Evolutionary conservation across 2,888 invertebrate species (phyloP), one percentile per base, ranked within the genome.

Genomic region (Augochlorella aurata): DNA sequence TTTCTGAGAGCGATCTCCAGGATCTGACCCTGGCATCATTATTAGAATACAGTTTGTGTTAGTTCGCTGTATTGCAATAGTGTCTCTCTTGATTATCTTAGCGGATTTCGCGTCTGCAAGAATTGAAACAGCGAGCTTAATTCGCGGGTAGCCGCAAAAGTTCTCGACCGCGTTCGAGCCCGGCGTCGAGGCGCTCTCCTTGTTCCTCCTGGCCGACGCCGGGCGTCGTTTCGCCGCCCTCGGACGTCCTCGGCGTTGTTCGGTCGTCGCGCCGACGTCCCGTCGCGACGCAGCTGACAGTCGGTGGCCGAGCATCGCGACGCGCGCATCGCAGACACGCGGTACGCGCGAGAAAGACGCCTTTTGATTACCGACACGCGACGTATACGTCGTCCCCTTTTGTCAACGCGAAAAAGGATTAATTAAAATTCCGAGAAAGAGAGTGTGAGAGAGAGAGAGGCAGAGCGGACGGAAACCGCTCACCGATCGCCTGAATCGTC

Each of bases 231-330:
- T 65, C 72, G 80, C 58, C 83, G 79, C 77, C 76, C 81, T 88
- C 89, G 89, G 90, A 82, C 85, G 88, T 85, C 82, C 82, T 88
- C 89, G 88, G 89, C 73, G 70, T 81, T 73, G 79, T 67, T 86
- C 89, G 90, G 87, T 82, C 87, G 85, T 88, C 87, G 89, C 89
- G 88, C 80, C 89, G 88, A 69, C 83, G 85, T 79, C 63, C 68
- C 87, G 85, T 84, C 85, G 82, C 83, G 83, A 83, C 80, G 84
- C 83, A 85, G 84, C 84, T 79, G 87, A 82, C 90, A 92, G 92
- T 92, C 89, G 89, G 89, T 91, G 90, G 88, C 83, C 88, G 90
- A 87, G 89, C 91, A 90, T 91, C 91, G 91, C 89, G 90, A 90
- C 89, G 90, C 87, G 87, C 85, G 87, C 85, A 85, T 85, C 89